Evolutionary conservation across 2,797 vertebrate species (phyloP).

Genomic region (Alcedo quadribrachys): DNA sequence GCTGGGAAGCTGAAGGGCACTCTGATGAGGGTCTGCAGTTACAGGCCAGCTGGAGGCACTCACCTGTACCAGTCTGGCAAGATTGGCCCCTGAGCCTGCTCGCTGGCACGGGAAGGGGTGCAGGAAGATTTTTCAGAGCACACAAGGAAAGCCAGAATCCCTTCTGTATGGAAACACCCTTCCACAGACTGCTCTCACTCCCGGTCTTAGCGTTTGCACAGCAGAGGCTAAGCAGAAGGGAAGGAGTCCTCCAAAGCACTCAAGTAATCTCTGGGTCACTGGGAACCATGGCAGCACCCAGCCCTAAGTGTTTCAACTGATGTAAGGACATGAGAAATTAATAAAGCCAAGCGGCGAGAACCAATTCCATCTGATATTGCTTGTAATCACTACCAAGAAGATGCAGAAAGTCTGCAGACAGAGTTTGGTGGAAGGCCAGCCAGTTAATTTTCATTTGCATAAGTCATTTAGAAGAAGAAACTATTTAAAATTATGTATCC

Average conservation of each 20-base stretch:
- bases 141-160: neutral
- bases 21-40: neutral
- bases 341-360: slow-evolving; percentile 26
- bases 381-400: slow-evolving; percentile 19
- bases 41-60: neutral
- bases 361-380: slow-evolving; percentile 33
- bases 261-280: slow-evolving; percentile 25
- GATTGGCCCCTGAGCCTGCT: neutral
- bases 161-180: neutral
- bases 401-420: neutral
- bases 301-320: slow-evolving; percentile 27
- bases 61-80: neutral
- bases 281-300: neutral
- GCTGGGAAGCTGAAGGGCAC: neutral
- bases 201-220: neutral
- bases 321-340: slow-evolving; percentile 48
- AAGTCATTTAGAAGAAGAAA: slow-evolving; percentile 47
- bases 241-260: neutral
- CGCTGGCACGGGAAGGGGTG: neutral
- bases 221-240: neutral
- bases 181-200: neutral
- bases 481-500: slow-evolving; percentile 59
- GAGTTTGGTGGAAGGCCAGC: slow-evolving; percentile 43
- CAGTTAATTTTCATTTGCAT: slow-evolving; percentile 56
- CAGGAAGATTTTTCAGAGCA: neutral